Evolutionary conservation across 2,888 invertebrate species (phyloP).

Genomic region (Auanema sp.): DNA sequence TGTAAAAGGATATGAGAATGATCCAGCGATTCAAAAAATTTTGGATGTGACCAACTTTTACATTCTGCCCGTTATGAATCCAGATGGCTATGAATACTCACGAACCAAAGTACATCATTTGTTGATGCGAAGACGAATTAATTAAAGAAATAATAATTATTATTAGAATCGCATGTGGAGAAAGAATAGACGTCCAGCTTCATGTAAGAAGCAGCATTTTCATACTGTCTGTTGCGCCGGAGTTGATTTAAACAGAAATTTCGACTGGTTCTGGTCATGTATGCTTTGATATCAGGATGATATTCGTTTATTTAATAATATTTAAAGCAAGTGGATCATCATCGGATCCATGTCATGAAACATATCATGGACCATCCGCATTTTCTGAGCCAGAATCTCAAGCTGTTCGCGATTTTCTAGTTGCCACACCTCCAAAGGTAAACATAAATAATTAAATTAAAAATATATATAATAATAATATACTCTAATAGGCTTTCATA

Average conservation of each 20-base stretch:
- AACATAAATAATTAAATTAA: not conserved
- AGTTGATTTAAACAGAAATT: slow-evolving; percentile 62
- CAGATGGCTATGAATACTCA: slow-evolving; percentile 62
- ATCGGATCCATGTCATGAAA: slow-evolving; percentile 59
- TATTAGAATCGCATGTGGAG: slow-evolving; percentile 63
- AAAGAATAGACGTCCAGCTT: slow-evolving; percentile 61
- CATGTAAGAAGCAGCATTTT: slow-evolving; percentile 52
- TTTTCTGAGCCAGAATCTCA: slow-evolving; percentile 63
- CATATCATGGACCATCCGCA: slow-evolving; percentile 58
- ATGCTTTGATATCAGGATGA: slow-evolving; percentile 9
- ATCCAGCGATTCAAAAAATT: slow-evolving; percentile 40
- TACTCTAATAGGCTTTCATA: slow-evolving; percentile 44
- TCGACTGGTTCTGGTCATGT: slow-evolving; percentile 62
- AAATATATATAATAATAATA: not conserved
- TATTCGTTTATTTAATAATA: no score
- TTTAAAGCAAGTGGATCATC: slow-evolving; percentile 48
- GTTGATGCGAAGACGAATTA: not conserved
- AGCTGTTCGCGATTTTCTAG: slow-evolving; percentile 60
- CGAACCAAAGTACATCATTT: slow-evolving; percentile 34
- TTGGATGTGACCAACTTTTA: slow-evolving; percentile 62
- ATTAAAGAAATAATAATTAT: not conserved
- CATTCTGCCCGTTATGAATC: slow-evolving; percentile 61
- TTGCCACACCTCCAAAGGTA: slow-evolving; percentile 52
- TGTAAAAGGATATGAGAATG: slow-evolving; percentile 34
- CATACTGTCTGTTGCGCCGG: slow-evolving; percentile 60